Evolutionary conservation across 2,113 vertebrate species (phyloP).

Genomic region (Sapajus apella): DNA sequence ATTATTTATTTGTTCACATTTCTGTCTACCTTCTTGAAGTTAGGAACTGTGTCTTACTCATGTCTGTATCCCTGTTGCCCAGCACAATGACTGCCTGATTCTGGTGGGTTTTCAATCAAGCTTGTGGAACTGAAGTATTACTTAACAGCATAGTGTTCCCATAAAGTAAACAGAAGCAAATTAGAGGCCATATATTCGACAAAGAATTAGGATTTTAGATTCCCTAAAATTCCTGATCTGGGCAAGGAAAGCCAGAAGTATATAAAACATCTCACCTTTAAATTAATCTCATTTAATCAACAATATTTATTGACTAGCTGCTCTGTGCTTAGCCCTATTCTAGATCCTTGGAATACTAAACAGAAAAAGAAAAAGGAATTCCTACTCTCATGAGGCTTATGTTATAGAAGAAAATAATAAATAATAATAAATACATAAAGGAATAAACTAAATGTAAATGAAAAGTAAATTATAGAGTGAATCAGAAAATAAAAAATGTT

Average conservation of each 20-base stretch:
- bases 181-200: background rate
- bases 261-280: background rate
- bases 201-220: conserved; percentile 20
- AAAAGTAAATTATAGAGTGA: background rate
- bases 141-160: background rate
- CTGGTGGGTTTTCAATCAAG: background rate
- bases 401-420: background rate
- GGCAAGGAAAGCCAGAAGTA: background rate
- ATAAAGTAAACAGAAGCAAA: background rate
- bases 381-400: background rate
- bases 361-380: background rate
- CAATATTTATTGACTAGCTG: background rate
- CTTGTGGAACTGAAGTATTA: background rate
- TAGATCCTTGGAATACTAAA: background rate
- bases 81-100: background rate
- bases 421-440: background rate
- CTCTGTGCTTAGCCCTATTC: background rate
- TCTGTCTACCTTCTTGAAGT: background rate
- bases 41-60: background rate
- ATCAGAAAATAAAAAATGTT: background rate
- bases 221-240: conserved; percentile 1
- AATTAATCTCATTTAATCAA: background rate
- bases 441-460: background rate
- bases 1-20: background rate
- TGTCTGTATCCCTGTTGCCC: background rate